Evolutionary conservation across 1,140 invertebrate species (phyloP), one percentile per base, ranked within the genome.

Genomic region (Helicoverpa zea): DNA sequence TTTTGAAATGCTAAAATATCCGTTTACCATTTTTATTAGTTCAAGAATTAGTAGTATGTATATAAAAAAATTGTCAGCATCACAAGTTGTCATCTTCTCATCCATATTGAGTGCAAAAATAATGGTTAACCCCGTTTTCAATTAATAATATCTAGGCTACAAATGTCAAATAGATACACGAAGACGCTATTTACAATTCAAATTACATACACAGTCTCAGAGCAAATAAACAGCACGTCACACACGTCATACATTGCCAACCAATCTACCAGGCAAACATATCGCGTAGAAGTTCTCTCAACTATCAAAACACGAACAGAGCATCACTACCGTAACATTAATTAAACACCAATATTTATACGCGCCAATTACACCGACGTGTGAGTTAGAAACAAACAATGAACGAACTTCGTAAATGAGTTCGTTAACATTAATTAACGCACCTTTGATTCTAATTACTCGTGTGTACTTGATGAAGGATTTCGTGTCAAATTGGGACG

Each of bases 341-440:
- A 73, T 73, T 56, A 58, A 56, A 58, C 70, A 73, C n/a, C 52
- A 73, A 73, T 73, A 73, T 73, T 73, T 73, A 58, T 73, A 13
- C 75, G 59, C 63, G 23, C 66, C 74, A 76, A 78, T 68, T 84
- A 72, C 73, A 84, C 77, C 30, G 16, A 58, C 47, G 29, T 54
- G 47, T 58, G 49, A 58, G 81, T 74, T 84, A 85, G 86, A 86
- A 89, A 86, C 88, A 88, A 87, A 88, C 87, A 90, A 89, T 81
- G 85, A 85, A 79, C 84, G 85, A 84, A 85, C 83, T 80, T 76
- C 79, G 68, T 82, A 88, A 89, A 89, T 90, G 87, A 90, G 87
- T 89, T 90, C 88, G 88, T 90, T 87, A 88, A 88, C 88, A 85
- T 89, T 90, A 90, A 90, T 90, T 89, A 89, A 90, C 85, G 85